Evolutionary conservation across 2,797 vertebrate species (phyloP).

Genomic region (Takifugu ocellatus): DNA sequence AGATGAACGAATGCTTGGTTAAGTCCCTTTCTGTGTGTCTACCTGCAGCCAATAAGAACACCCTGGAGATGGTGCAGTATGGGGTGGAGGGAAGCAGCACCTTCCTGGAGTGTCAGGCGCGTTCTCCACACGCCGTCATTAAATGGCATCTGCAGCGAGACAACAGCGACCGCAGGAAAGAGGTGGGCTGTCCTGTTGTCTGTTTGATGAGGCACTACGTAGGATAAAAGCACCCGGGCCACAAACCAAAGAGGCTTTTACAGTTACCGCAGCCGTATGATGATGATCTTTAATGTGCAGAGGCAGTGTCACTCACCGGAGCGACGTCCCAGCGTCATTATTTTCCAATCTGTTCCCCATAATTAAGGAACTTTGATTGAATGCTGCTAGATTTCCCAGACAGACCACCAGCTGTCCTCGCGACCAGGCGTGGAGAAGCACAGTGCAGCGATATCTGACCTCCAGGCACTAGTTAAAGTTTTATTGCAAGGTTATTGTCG

Average conservation of each 20-base stretch:
- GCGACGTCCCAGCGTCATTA: constrained; percentile 21
- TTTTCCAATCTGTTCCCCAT: constrained; percentile 25
- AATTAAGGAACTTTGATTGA: constrained; percentile 34
- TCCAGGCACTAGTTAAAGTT: constrained; percentile 55
- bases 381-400: constrained; percentile 24
- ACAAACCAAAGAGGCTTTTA: neutral
- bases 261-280: neutral
- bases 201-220: neutral
- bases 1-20: constrained; percentile 52
- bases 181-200: constrained; percentile 73
- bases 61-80: constrained; percentile 89
- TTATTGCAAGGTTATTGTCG: constrained; percentile 51
- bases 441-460: constrained; percentile 37
- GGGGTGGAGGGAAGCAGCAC: constrained; percentile 94
- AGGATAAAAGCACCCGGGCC: too few relatives aligned
- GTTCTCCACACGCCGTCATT: constrained; percentile 88
- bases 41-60: constrained; percentile 87
- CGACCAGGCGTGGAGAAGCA: constrained; percentile 32
- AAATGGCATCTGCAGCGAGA: constrained; percentile 96
- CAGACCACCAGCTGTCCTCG: constrained; percentile 35
- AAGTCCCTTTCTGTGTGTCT: constrained; percentile 39
- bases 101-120: constrained; percentile 96
- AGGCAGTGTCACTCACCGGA: constrained; percentile 20
- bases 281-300: neutral
- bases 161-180: constrained; percentile 90